Evolutionary conservation across 2,113 vertebrate genomes (phyloP).

Genomic region (Catharus minimus): DNA sequence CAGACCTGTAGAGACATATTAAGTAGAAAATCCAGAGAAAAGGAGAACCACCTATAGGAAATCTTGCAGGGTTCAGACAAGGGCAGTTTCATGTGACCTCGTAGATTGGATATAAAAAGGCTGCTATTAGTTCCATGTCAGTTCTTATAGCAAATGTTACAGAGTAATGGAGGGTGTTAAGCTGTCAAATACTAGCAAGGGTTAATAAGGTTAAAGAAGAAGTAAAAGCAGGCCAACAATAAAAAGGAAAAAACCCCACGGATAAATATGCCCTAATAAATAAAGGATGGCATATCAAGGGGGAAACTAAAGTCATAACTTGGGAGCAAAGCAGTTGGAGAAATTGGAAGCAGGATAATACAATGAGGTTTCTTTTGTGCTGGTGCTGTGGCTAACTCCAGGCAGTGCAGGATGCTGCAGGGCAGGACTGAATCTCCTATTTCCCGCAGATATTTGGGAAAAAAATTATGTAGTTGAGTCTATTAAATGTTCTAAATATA

Average conservation of each 20-base stretch:
- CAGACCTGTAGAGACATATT: constrained; percentile 73
- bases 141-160: constrained; percentile 75
- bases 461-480: not conserved
- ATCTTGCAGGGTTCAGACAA: constrained; percentile 73
- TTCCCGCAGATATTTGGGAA: not conserved
- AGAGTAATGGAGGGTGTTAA: constrained; percentile 83
- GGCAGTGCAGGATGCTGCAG: not conserved
- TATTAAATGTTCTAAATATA: not conserved
- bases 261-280: constrained; percentile 78
- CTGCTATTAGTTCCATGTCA: constrained; percentile 81
- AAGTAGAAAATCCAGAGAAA: constrained; percentile 67
- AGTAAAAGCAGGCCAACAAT: constrained; percentile 77
- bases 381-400: not conserved
- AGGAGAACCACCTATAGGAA: constrained; percentile 74
- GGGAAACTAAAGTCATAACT: constrained; percentile 62
- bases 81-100: constrained; percentile 79
- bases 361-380: not conserved
- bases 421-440: not conserved
- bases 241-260: constrained; percentile 23
- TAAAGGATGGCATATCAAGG: constrained; percentile 67
- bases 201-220: constrained; percentile 86
- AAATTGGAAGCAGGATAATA: constrained; percentile 3
- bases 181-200: constrained; percentile 82
- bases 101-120: constrained; percentile 79
- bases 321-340: not conserved